Evolutionary conservation across 2,113 vertebrate genomes (phyloP).

Genomic region (Peucedramus taeniatus): DNA sequence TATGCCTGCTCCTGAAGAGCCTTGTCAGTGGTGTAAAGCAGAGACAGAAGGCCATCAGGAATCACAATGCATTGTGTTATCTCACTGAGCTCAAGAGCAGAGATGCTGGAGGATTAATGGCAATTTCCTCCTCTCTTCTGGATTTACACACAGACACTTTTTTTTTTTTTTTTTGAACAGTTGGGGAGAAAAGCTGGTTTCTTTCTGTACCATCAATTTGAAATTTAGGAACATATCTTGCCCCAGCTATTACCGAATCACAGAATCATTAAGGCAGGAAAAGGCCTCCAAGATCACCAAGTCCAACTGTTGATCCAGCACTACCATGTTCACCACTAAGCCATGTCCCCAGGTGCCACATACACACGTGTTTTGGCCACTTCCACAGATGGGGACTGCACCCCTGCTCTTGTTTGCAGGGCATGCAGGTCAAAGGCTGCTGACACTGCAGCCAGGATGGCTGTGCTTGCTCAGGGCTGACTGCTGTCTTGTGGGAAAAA

Average conservation of each 20-base stretch:
- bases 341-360: not conserved
- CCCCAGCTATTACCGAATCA: not conserved
- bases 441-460: not conserved
- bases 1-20: not conserved
- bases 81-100: not conserved
- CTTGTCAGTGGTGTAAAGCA: not conserved
- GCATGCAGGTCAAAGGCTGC: not conserved
- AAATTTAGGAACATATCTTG: not conserved
- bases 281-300: not conserved
- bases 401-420: not conserved
- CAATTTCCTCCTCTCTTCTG: not conserved
- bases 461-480: not conserved
- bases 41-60: not conserved
- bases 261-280: not conserved
- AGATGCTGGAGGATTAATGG: not conserved
- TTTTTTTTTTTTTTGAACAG: not conserved
- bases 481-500: not conserved
- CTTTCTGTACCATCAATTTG: not conserved
- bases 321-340: not conserved
- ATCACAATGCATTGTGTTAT: not conserved
- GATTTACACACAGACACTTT: not conserved
- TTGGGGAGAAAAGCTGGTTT: not conserved
- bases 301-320: not conserved
- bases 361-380: fast-evolving
- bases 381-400: not conserved